Conservation (phyloP, 2,888 invertebrate species). For the Operophtera brumata region DNA sequence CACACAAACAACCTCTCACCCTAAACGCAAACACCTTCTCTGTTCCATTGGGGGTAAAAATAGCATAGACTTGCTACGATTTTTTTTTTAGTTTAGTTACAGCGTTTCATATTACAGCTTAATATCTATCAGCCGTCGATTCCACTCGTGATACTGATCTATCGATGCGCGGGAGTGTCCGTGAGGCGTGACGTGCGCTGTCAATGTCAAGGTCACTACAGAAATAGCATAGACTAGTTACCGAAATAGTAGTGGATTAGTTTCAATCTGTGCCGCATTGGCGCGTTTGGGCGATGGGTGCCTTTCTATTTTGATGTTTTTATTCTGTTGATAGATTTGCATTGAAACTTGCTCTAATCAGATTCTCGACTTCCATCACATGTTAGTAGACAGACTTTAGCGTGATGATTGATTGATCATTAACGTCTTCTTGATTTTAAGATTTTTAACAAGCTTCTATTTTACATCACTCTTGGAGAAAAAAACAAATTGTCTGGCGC, state of each 20-base stretch:
- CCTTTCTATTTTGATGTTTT: slow-evolving; percentile 8
- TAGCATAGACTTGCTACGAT: too few relatives aligned
- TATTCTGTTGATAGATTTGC: neutral
- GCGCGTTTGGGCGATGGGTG: slow-evolving; percentile 3
- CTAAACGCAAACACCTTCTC: too few relatives aligned
- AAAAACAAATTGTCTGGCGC: too few relatives aligned
- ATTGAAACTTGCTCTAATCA: neutral
- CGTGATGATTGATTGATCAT: too few relatives aligned
- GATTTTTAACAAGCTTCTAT: too few relatives aligned
- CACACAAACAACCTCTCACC: too few relatives aligned
- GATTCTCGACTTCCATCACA: too few relatives aligned
- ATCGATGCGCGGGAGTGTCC: slow-evolving; percentile 13
- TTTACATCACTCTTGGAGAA: too few relatives aligned
- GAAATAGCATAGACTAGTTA: slow-evolving; percentile 17
- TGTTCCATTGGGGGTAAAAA: too few relatives aligned
- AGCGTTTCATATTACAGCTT: neutral
- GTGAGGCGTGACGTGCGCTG: slow-evolving; percentile 10
- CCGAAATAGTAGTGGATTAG: slow-evolving; percentile 16
- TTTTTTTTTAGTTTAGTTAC: too few relatives aligned
- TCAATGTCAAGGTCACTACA: slow-evolving; percentile 22
- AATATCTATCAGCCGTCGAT: neutral
- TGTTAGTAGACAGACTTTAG: too few relatives aligned
- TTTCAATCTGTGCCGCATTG: slow-evolving; percentile 9
- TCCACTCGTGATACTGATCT: neutral
- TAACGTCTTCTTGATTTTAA: too few relatives aligned